These are phyloP conservation scores for Drosophila atripex DNA, from an alignment of 2,888 invertebrate species.

Conservation along the genomic window DNA sequence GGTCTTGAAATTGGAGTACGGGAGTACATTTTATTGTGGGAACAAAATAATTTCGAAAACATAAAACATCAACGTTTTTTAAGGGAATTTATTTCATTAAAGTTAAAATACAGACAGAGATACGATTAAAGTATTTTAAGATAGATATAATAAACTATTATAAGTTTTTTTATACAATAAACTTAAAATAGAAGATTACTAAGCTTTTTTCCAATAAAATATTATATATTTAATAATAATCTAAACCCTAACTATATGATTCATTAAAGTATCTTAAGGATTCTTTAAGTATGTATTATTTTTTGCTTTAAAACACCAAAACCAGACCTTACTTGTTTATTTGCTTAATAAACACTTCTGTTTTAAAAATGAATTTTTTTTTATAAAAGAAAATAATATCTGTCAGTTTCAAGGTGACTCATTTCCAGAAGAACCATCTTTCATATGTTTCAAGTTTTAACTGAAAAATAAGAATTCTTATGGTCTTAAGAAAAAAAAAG, in stretches of 20 bases:
- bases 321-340: not conserved
- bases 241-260: no score
- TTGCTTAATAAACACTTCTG: not conserved
- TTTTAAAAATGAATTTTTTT: no score
- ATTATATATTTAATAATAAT: no score
- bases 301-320: not conserved
- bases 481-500: constrained; percentile 4
- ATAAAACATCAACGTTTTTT: not conserved
- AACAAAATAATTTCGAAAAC: not conserved
- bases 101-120: no score
- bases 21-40: not conserved
- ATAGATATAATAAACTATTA: no score
- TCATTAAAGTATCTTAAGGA: not conserved
- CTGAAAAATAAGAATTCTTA: constrained; percentile 2
- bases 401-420: not conserved
- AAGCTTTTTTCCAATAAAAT: no score
- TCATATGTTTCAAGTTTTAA: not conserved
- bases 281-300: not conserved
- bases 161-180: no score
- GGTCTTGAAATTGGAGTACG: constrained; percentile 5
- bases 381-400: not conserved
- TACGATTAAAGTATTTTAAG: no score
- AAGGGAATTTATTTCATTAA: no score
- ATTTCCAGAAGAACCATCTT: not conserved
- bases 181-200: no score